Evolutionary conservation across 1,140 invertebrate species (phyloP).

Genomic region (Yoshiicerus persimilis): DNA sequence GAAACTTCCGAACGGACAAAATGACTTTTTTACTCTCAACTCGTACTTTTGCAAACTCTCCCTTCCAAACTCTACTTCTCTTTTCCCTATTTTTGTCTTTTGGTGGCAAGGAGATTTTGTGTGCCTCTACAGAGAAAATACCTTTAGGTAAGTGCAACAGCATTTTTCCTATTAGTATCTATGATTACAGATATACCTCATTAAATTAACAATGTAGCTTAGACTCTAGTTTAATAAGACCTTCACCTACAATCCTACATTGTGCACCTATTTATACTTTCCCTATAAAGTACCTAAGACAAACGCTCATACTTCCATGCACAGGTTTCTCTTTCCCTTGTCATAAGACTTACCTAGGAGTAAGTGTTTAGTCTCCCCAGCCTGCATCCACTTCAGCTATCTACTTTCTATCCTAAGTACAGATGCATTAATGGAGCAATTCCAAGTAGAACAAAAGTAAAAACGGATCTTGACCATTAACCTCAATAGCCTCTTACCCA

Average conservation of each 20-base stretch:
- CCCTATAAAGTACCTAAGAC: not conserved
- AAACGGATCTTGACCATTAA: not conserved
- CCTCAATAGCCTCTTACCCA: not conserved
- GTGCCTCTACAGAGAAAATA: slow-evolving; percentile 11
- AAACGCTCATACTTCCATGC: not conserved
- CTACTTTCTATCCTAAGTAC: not conserved
- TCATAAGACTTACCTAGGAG: not conserved
- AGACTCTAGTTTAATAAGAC: not conserved
- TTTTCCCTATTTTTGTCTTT: not conserved
- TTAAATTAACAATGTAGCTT: not conserved
- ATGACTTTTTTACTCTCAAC: not conserved
- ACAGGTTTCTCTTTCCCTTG: not conserved
- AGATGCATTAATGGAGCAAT: not conserved
- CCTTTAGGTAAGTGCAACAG: not conserved
- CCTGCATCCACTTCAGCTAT: not conserved
- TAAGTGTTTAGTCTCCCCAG: not conserved
- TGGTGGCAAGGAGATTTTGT: not conserved
- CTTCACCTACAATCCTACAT: not conserved
- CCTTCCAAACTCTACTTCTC: not conserved
- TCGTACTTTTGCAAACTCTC: not conserved
- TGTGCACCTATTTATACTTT: not conserved
- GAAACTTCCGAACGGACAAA: not conserved
- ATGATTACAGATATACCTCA: not conserved
- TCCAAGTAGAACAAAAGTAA: not conserved
- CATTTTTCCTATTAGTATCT: not conserved